A percentile compares a stretch with the other conserved stretches of the same genome.
phyloP scores from a whole-genome alignment of 2,888 invertebrate genomes.

The Candidula unifasciata region DNA sequence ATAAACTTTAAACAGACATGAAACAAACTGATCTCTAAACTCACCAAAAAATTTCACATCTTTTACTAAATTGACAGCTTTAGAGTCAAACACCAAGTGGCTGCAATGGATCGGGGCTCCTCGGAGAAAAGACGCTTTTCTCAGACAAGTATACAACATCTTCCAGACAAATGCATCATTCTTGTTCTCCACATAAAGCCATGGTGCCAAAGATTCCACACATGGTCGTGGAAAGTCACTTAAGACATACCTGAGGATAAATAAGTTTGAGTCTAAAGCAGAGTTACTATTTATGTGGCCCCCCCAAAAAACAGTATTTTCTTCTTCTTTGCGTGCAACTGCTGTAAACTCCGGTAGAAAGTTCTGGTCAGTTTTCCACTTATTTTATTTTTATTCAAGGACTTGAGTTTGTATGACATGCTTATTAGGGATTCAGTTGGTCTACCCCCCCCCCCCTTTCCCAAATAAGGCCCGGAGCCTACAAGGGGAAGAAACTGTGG shows the following conservation, averaged over 20 bases:
- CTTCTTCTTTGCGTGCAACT: too few species aligned
- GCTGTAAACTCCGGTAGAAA: background rate
- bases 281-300: background rate
- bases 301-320: background rate
- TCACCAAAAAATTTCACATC: constrained; percentile 44
- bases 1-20: too few species aligned
- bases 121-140: background rate
- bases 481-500: too few species aligned
- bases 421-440: too few species aligned
- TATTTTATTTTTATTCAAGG: background rate
- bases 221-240: constrained; percentile 28
- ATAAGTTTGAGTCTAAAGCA: background rate
- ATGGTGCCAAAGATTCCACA: constrained; percentile 35
- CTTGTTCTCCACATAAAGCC: constrained; percentile 22
- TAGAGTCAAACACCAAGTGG: background rate
- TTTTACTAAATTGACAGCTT: background rate
- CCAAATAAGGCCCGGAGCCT: too few species aligned
- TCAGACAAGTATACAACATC: constrained; percentile 20
- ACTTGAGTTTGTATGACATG: too few species aligned
- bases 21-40: background rate
- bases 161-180: constrained; percentile 38
- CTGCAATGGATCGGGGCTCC: background rate
- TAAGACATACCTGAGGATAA: constrained; percentile 21
- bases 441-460: too few species aligned
- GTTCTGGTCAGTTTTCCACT: background rate